These are phyloP conservation scores for Teleiodes luculella DNA, from an alignment of 2,888 invertebrate species.

Conservation along the genomic window DNA sequence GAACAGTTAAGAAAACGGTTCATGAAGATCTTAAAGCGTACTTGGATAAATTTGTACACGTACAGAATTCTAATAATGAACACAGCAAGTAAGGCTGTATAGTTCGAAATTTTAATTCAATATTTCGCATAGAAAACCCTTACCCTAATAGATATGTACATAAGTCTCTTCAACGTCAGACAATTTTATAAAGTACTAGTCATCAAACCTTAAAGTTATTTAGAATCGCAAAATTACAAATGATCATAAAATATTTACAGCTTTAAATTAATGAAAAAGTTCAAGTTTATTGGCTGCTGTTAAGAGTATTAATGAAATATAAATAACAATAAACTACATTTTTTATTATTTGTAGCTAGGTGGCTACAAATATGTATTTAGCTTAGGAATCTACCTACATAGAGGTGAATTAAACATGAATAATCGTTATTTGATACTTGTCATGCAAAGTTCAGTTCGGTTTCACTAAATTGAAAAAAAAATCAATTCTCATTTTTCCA, in stretches of 20 bases:
- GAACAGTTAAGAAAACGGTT: no score
- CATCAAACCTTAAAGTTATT: conserved; percentile 69
- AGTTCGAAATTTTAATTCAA: conserved; percentile 26
- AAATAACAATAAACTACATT: no score
- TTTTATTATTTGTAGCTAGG: no score
- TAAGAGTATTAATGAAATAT: conserved; percentile 6
- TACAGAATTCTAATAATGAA: background rate
- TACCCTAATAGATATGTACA: conserved; percentile 77
- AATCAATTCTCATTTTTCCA: conserved; percentile 25
- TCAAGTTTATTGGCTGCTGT: conserved; percentile 11
- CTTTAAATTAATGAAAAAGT: conserved; percentile 52
- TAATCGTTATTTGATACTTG: no score
- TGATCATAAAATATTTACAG: conserved; percentile 75
- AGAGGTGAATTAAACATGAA: no score
- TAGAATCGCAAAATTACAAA: conserved; percentile 69
- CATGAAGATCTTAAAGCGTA: no score
- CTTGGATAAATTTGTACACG: background rate
- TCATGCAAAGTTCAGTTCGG: conserved; percentile 29
- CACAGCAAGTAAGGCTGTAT: conserved; percentile 31
- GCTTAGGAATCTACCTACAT: no score
- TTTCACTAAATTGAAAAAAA: conserved; percentile 20
- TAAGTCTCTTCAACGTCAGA: conserved; percentile 70
- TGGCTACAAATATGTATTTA: background rate
- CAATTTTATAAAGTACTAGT: conserved; percentile 51
- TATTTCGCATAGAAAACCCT: conserved; percentile 40